Evolutionary conservation across 53 echinoderm and acorn worm genomes (phyloP).

Genomic region (Echinometra lucunter): DNA sequence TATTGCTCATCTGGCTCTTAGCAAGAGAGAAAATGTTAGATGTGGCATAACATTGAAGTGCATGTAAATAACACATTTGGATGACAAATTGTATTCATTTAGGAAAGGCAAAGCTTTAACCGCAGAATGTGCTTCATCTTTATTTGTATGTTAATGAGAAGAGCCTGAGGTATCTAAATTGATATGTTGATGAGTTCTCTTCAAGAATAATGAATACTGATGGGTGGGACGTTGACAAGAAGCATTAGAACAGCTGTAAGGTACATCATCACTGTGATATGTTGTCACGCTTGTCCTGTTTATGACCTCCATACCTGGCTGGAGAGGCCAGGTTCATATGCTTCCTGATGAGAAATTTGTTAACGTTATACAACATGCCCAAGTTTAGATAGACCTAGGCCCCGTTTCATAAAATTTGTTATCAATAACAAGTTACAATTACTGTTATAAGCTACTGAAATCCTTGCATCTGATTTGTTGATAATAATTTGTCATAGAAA

Average conservation of each 20-base stretch:
- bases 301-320: conserved; percentile 8
- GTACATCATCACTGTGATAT: background rate
- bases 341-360: conserved; percentile 3
- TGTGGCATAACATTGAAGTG: no score
- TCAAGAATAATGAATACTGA: conserved; percentile 42
- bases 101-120: background rate
- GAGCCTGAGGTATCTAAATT: conserved; percentile 14
- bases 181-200: conserved; percentile 52
- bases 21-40: no score
- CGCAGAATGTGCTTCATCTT: conserved; percentile 3
- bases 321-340: background rate
- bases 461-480: no score
- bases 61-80: background rate
- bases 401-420: no score
- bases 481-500: no score
- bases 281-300: background rate
- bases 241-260: conserved; percentile 29
- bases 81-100: conserved; percentile 23
- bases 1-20: background rate
- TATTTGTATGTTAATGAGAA: conserved; percentile 46
- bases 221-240: background rate
- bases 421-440: no score
- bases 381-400: no score
- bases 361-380: background rate
- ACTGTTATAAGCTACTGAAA: no score